Conservation (phyloP, 1,140 invertebrate genomes). For the Rhynchophorus ferrugineus region DNA sequence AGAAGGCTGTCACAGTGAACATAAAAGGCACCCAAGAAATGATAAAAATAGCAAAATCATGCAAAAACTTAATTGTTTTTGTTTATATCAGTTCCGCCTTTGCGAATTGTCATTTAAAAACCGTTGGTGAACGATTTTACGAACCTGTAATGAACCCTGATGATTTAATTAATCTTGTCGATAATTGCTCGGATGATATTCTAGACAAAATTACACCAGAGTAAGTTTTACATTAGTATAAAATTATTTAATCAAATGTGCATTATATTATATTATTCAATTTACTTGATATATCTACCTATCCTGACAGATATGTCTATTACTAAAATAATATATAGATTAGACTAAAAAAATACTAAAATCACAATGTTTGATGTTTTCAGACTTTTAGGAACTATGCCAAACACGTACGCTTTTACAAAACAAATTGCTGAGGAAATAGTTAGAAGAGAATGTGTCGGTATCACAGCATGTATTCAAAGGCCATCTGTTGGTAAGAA, state of each 20-base stretch:
- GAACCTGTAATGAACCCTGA: slow-evolving; percentile 53
- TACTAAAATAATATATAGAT: no score
- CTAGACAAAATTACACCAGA: slow-evolving; percentile 46
- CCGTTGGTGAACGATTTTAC: slow-evolving; percentile 68
- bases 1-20: slow-evolving; percentile 56
- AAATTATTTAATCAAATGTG: slow-evolving; percentile 53
- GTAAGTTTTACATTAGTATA: slow-evolving; percentile 43
- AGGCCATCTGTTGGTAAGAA: slow-evolving; percentile 61
- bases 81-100: slow-evolving; percentile 71
- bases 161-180: slow-evolving; percentile 56
- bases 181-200: slow-evolving; percentile 37
- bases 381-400: slow-evolving; percentile 48
- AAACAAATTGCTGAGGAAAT: slow-evolving; percentile 56
- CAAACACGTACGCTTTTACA: slow-evolving; percentile 59
- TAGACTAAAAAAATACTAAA: no score
- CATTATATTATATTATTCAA: slow-evolving; percentile 18
- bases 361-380: not conserved
- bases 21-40: slow-evolving; percentile 54
- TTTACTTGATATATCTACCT: not conserved
- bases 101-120: slow-evolving; percentile 54
- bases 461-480: slow-evolving; percentile 60
- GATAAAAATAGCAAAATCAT: slow-evolving; percentile 60
- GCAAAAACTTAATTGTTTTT: slow-evolving; percentile 60
- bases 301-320: no score
- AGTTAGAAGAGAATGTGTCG: slow-evolving; percentile 39